Conservation (phyloP, 1,140 invertebrate genomes). For the Mizuhopecten yessoensis region DNA sequence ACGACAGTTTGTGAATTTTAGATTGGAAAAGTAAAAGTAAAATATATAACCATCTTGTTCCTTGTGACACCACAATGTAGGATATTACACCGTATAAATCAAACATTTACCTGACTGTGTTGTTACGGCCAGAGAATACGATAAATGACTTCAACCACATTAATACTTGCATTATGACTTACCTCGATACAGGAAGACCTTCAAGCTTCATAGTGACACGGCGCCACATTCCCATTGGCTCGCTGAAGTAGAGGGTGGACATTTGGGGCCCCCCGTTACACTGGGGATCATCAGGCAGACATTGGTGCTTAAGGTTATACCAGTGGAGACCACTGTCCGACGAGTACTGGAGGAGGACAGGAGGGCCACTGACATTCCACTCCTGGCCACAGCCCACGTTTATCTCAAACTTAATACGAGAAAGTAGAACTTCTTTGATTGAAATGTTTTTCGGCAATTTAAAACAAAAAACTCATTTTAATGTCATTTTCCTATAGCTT, state of each 20-base stretch:
- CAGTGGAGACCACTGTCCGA: slow-evolving; percentile 83
- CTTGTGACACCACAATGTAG: no score
- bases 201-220: slow-evolving; percentile 79
- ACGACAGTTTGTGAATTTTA: no score
- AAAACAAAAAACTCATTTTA: no score
- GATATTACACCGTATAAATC: no score
- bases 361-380: slow-evolving; percentile 70
- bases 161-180: slow-evolving; percentile 53
- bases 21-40: no score
- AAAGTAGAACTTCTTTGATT: neutral
- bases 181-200: slow-evolving; percentile 82
- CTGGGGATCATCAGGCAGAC: slow-evolving; percentile 78
- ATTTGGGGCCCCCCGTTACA: slow-evolving; percentile 77
- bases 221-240: slow-evolving; percentile 79
- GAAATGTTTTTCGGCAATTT: neutral
- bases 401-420: slow-evolving; percentile 61
- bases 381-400: slow-evolving; percentile 79
- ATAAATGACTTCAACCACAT: no score
- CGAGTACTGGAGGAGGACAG: slow-evolving; percentile 83
- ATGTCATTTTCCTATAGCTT: no score
- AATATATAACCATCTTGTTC: no score
- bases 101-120: no score
- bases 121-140: no score
- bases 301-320: slow-evolving; percentile 78
- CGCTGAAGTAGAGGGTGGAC: slow-evolving; percentile 71